phyloP scores from a whole-genome alignment of 2,888 invertebrate genomes.

The Macrosiphum euphorbiae region DNA sequence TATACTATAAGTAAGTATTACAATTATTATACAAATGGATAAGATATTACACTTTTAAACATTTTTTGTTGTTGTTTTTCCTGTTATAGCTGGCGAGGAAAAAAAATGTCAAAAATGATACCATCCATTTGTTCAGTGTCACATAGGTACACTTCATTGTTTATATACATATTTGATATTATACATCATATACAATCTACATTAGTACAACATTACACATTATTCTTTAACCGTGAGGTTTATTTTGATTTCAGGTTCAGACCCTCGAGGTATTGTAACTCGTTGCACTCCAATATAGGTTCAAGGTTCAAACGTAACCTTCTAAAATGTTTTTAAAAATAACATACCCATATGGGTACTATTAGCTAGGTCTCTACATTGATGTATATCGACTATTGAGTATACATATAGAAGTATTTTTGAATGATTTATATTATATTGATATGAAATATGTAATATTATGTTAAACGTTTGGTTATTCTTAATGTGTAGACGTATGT shows the following conservation, averaged over 20 bases:
- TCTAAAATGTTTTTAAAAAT: not conserved
- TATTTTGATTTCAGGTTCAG: constrained; percentile 25
- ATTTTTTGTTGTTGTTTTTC: too few species aligned
- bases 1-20: not conserved
- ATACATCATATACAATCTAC: not conserved
- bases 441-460: not conserved
- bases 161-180: not conserved
- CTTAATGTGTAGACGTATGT: not conserved
- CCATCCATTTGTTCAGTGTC: not conserved
- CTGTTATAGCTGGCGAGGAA: not conserved
- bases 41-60: too few species aligned
- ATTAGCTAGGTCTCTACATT: not conserved
- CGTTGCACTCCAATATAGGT: constrained; percentile 3
- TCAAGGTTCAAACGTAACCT: constrained; percentile 14
- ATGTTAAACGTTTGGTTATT: not conserved
- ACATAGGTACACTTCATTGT: not conserved
- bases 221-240: not conserved
- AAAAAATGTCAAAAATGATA: not conserved
- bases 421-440: not conserved
- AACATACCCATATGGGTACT: not conserved
- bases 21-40: not conserved
- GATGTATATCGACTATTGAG: not conserved
- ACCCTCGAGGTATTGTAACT: not conserved
- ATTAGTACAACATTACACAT: not conserved
- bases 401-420: not conserved